Percentiles rank a stretch among this genome's conserved stretches.
These are phyloP conservation scores for Plusia festucae DNA, from an alignment of 2,888 invertebrate genomes.

Conservation along the genomic window DNA sequence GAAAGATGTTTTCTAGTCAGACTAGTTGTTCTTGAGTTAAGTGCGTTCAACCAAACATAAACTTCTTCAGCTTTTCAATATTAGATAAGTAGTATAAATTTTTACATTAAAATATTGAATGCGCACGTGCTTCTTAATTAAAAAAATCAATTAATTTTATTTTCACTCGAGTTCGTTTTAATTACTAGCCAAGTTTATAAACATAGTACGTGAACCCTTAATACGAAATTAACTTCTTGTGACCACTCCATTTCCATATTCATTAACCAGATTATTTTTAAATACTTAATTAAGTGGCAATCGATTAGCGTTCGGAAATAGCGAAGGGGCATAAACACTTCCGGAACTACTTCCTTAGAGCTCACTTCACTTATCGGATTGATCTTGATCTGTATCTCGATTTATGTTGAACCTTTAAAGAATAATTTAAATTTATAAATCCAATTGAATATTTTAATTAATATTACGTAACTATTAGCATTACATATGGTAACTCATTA, in stretches of 20 bases:
- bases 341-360: constrained; percentile 28
- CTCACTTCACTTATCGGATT: constrained; percentile 21
- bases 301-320: constrained; percentile 15
- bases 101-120: too few species aligned
- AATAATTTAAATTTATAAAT: background rate
- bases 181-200: background rate
- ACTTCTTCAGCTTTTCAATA: too few species aligned
- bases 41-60: too few species aligned
- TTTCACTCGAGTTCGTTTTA: background rate
- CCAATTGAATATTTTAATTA: constrained; percentile 18
- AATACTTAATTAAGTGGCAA: constrained; percentile 11
- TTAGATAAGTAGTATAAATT: too few species aligned
- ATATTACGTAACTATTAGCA: constrained; percentile 24
- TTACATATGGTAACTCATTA: constrained; percentile 15
- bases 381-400: constrained; percentile 11
- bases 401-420: constrained; percentile 9
- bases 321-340: constrained; percentile 15
- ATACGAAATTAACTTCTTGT: background rate
- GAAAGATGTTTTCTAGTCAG: too few species aligned
- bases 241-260: background rate
- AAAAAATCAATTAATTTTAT: too few species aligned
- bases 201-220: too few species aligned
- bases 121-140: too few species aligned
- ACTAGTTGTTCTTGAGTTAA: too few species aligned
- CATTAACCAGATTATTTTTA: background rate